Evolutionary conservation across 2,113 vertebrate genomes (phyloP), one percentile per base, ranked within the genome.

Genomic region (Micronycteris hirsuta): DNA sequence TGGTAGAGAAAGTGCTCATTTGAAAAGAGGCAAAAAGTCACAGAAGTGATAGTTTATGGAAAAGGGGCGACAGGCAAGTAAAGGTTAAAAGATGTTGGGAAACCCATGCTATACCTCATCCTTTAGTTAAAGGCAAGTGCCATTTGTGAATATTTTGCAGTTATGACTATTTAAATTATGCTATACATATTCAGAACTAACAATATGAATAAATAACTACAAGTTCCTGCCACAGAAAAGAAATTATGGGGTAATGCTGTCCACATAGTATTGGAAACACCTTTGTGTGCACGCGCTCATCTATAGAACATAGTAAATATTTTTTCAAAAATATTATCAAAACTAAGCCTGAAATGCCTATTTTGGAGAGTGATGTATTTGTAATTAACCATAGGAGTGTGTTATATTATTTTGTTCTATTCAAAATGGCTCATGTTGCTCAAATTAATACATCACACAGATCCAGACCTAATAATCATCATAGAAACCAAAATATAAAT

Each of bases 401-500:
- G 20, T 54, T 86, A 3, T 24, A 81, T 76, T 86, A 70, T 76
- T 94, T 96, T 83, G 36, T 89, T 94, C 96, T 67, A 87, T 92
- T 92, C 70, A 87, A 86, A 97, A 58, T 87, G 47, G 14, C 33
- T 95, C 63, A n/a, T 47, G 33, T 89, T 93, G 76, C 73, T 92
- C 77, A 92, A 93, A 95, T 93, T 93, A 93, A 94, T 87, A 43
- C 76, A 81, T 91, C 86, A 36, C 12, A 31, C 41, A 91, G 80
- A 96, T 70, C 17, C 33, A 61, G 71, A 63, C 80, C 76, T 94
- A 97, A 95, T 90, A 74, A 89, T 97, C 70, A 87, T 95, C 74
- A 97, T 95, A 58, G 70, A 38, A 97, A 96, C 89, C 56, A 67
- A 82, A 86, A 67, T 78, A 89, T 87, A 93, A 96, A 87, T 89